These are phyloP conservation scores for Apodemus speciosus DNA, from an alignment of 2,113 vertebrate genomes.

Conservation along the genomic window DNA sequence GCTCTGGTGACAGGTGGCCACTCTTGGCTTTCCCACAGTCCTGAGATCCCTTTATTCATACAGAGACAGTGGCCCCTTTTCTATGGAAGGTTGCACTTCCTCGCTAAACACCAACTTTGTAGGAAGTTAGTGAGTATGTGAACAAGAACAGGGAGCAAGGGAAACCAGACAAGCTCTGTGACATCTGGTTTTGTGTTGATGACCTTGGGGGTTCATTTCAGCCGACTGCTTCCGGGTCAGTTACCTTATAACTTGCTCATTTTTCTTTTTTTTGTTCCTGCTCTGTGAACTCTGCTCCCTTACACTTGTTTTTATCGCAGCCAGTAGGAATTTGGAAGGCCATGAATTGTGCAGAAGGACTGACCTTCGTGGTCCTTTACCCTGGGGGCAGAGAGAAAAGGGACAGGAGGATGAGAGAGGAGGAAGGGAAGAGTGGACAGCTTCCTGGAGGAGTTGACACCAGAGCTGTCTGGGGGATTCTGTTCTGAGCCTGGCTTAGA, in stretches of 20 bases:
- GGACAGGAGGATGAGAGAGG: background rate
- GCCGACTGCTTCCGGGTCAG: background rate
- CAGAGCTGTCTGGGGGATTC: background rate
- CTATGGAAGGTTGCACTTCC: background rate
- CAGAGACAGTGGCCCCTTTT: background rate
- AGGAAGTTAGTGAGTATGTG: background rate
- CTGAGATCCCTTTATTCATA: background rate
- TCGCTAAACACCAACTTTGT: background rate
- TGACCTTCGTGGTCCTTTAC: background rate
- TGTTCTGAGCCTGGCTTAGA: background rate
- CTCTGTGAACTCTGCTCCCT: background rate
- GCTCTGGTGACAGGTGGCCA: background rate
- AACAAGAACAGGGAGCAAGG: background rate
- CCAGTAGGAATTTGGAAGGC: background rate
- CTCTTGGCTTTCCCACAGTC: fast-evolving
- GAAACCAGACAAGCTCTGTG: background rate
- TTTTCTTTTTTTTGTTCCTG: background rate
- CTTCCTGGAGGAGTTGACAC: background rate
- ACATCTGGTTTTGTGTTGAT: background rate
- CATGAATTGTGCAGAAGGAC: background rate
- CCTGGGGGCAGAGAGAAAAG: background rate
- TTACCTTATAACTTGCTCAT: background rate
- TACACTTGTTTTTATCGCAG: background rate
- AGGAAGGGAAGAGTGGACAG: too few relatives aligned
- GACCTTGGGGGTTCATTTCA: background rate